Evolutionary conservation across 2,113 vertebrate species (phyloP).

Genomic region (Dermatemys mawii): DNA sequence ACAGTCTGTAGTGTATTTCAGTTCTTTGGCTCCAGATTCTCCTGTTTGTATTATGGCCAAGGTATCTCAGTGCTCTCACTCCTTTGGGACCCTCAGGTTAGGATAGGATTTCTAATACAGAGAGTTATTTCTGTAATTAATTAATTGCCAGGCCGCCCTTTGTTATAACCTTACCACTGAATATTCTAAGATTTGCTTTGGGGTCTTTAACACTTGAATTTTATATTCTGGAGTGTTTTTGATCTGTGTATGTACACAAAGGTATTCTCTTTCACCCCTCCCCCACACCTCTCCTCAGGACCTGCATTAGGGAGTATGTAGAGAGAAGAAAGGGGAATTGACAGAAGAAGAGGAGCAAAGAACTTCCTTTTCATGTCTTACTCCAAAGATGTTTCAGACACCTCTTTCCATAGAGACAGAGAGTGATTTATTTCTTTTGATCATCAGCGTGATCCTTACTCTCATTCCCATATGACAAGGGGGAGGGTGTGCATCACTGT

Average conservation of each 20-base stretch:
- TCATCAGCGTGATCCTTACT: neutral
- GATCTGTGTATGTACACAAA: neutral
- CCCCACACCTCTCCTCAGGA: rapidly evolving
- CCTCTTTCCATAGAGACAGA: neutral
- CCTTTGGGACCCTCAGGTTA: constrained; percentile 33
- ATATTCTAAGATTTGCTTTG: constrained; percentile 12
- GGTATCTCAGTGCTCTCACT: constrained; percentile 27
- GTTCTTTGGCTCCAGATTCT: constrained; percentile 34
- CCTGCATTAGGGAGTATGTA: neutral
- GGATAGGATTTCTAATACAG: constrained; percentile 26
- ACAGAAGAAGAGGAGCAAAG: neutral
- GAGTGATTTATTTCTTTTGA: neutral
- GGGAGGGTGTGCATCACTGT: rapidly evolving
- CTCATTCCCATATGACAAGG: neutral
- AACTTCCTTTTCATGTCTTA: rapidly evolving
- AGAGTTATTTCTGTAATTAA: constrained; percentile 48
- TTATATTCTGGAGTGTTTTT: neutral
- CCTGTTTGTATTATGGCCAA: constrained; percentile 51
- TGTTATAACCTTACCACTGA: neutral
- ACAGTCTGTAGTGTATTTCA: constrained; percentile 58
- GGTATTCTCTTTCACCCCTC: neutral
- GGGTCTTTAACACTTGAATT: neutral
- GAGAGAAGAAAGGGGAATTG: neutral
- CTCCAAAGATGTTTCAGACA: neutral
- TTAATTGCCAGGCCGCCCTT: constrained; percentile 33